Evolutionary conservation across 2,888 invertebrate species (phyloP).

Genomic region (Aspidiotus rigidus): DNA sequence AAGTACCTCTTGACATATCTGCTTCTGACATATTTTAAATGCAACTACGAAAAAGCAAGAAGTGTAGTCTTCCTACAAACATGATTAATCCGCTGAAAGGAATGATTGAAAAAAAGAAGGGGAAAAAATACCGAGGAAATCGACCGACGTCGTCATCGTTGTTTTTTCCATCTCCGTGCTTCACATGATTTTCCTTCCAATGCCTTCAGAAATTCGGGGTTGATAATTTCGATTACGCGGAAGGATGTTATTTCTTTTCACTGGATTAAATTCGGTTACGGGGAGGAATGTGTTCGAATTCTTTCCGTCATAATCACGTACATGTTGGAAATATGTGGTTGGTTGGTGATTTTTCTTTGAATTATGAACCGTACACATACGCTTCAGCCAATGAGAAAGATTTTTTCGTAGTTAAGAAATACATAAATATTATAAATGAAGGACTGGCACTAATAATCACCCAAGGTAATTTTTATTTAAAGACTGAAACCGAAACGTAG

Average conservation of each 20-base stretch:
- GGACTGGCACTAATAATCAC: too few relatives aligned
- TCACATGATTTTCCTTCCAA: slow-evolving; percentile 31
- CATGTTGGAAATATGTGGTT: slow-evolving; percentile 18
- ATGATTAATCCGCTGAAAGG: slow-evolving; percentile 31
- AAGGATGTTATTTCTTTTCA: slow-evolving; percentile 31
- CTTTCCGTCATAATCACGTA: slow-evolving; percentile 30
- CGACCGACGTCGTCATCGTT: slow-evolving; percentile 7
- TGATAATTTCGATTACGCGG: slow-evolving; percentile 30
- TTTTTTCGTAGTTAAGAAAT: not conserved
- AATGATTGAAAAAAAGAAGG: not conserved
- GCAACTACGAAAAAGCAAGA: slow-evolving; percentile 29
- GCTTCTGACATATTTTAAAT: slow-evolving; percentile 32
- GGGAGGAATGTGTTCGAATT: slow-evolving; percentile 28
- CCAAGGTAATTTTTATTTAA: too few relatives aligned
- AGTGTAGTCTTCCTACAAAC: slow-evolving; percentile 32
- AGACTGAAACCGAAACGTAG: too few relatives aligned
- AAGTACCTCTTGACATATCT: slow-evolving; percentile 32
- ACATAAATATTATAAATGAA: too few relatives aligned
- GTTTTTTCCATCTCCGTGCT: slow-evolving; percentile 20
- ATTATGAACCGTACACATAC: not conserved
- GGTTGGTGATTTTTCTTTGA: slow-evolving; percentile 3
- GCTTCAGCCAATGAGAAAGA: not conserved
- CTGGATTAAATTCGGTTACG: slow-evolving; percentile 30
- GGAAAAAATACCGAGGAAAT: slow-evolving; percentile 6
- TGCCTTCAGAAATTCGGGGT: slow-evolving; percentile 25